phyloP scores from a whole-genome alignment of 2,888 invertebrate species.

The Coelopa pilipes region DNA sequence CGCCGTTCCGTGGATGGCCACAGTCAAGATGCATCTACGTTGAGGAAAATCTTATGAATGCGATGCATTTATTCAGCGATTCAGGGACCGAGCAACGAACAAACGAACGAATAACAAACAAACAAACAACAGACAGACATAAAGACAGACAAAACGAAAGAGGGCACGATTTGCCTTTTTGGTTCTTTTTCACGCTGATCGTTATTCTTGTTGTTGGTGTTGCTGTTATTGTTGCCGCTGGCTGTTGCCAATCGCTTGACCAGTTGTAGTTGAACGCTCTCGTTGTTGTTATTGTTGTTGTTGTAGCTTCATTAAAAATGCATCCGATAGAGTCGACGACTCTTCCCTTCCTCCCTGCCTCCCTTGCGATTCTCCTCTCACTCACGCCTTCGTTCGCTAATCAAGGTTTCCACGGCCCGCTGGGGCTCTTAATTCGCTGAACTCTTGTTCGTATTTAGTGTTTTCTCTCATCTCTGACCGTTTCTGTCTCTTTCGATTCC shows the following conservation, averaged over 20 bases:
- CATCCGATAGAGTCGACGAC: constrained; percentile 7
- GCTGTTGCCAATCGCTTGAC: constrained; percentile 21
- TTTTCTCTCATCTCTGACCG: no score
- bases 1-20: background rate
- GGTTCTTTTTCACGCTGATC: background rate
- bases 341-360: background rate
- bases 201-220: no score
- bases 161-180: background rate
- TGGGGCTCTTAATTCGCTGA: background rate
- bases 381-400: constrained; percentile 5
- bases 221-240: no score
- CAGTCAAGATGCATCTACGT: constrained; percentile 16
- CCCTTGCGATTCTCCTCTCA: constrained; percentile 4
- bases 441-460: background rate
- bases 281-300: constrained; percentile 24
- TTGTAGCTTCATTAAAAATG: constrained; percentile 16
- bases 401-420: constrained; percentile 11
- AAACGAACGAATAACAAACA: background rate
- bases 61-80: constrained; percentile 23
- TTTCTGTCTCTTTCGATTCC: no score
- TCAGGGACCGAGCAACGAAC: background rate
- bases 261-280: constrained; percentile 17
- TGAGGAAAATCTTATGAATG: constrained; percentile 30
- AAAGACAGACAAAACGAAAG: background rate
- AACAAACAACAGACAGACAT: no score